Evolutionary conservation across 2,113 vertebrate genomes (phyloP), one percentile per base, ranked within the genome.

Genomic region (Cairina moschata): DNA sequence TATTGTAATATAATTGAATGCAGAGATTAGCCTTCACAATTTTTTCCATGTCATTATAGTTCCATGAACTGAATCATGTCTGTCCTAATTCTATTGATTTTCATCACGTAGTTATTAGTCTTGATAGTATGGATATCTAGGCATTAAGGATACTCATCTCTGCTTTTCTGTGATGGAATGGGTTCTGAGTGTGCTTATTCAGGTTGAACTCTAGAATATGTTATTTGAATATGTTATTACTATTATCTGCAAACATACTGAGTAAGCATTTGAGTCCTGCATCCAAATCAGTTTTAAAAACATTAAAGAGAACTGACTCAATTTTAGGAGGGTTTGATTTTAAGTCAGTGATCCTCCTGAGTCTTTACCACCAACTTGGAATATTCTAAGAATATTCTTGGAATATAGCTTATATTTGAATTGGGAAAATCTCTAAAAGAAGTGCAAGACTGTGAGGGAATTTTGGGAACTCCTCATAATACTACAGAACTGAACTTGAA

Each of bases 101-200:
- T 63, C 34, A 11, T 58, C 16, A 2, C 52, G 6, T 60, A 29
- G 54, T 66, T 72, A 42, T 34, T 42, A 67, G 4, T 25, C 9
- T 63, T 42, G 8, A 77, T 42, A 0, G 0, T 34, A 20, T 3
- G 62, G 6, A 48, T 56, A 48, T 63, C 2, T 12, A 74, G 3
- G 17, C 31, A 75, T 46, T 75, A 86, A 67, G 8, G 5, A 38
- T 74, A 13, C 12, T 59, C 0, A 17, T 32, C 86, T 86, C 2
- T 36, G 10, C 3, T 63, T 83, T 94, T 67, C 31, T 2, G 0
- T 44, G 2, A n/a, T n/a, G 2, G 31, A 83, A 66, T 50, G 4
- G 36, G 11, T 15, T 48, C 22, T 88, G 29, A 6, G 14, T 38
- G 6, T 76, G 7, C 2, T 65, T 80, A 36, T 60, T 60, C 38